A percentile compares a stretch with the other conserved stretches of the same genome.
phyloP scores from a whole-genome alignment of 2,888 invertebrate species.

The Agrochola lota region DNA sequence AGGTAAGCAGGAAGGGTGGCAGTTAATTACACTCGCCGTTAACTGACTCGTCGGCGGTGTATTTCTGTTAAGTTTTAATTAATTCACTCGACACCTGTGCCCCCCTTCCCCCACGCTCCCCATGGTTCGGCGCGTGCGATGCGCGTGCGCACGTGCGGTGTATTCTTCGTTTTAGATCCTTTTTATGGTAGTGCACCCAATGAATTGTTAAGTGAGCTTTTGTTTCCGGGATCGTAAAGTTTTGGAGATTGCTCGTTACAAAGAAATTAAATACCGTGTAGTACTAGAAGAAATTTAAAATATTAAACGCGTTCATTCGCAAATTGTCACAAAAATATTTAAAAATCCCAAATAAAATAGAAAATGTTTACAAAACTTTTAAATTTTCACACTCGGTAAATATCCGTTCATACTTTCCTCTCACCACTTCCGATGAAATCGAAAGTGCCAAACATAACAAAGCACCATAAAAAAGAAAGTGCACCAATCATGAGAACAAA shows the following conservation, averaged over 20 bases:
- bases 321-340: no score
- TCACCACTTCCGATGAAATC: conserved; percentile 23
- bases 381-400: neutral
- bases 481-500: conserved; percentile 57
- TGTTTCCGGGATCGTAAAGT: conserved; percentile 48
- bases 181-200: conserved; percentile 51
- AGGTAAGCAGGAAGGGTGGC: conserved; percentile 70
- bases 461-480: conserved; percentile 62
- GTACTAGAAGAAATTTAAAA: neutral
- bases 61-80: conserved; percentile 78
- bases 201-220: conserved; percentile 57
- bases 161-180: conserved; percentile 45
- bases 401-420: conserved; percentile 33
- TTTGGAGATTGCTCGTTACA: conserved; percentile 12
- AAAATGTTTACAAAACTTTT: neutral
- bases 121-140: conserved; percentile 57
- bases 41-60: conserved; percentile 69
- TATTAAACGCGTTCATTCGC: neutral
- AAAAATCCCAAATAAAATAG: neutral
- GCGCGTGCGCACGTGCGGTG: conserved; percentile 76
- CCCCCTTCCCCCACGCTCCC: conserved; percentile 45
- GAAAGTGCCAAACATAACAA: conserved; percentile 61
- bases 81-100: conserved; percentile 86
- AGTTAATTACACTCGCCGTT: conserved; percentile 70
- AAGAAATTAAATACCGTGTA: neutral